These are phyloP conservation scores for Catostylus mosaicus DNA, from an alignment of 30 jellyfish, hydroid and myxozoan species.

Conservation along the genomic window DNA sequence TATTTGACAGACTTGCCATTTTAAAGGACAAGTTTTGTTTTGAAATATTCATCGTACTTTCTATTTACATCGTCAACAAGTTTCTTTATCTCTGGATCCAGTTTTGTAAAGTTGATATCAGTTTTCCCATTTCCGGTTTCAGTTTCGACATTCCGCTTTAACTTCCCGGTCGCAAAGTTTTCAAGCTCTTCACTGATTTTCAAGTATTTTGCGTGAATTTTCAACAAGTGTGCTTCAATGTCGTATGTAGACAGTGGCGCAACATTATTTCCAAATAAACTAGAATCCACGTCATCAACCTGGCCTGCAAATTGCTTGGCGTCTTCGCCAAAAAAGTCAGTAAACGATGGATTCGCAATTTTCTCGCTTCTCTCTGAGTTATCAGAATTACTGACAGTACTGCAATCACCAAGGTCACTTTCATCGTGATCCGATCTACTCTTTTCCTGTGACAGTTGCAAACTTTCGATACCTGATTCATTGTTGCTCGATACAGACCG, in stretches of 20 bases:
- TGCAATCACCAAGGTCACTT: not conserved
- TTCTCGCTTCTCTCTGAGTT: not conserved
- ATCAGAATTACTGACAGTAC: not conserved
- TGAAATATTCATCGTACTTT: constrained; percentile 52
- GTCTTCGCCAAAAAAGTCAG: not conserved
- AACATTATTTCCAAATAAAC: constrained; percentile 29
- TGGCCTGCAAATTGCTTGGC: not conserved
- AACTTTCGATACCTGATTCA: constrained; percentile 21
- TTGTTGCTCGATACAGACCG: constrained; percentile 6
- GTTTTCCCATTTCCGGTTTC: not conserved
- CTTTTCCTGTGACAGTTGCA: not conserved
- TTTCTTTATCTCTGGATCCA: constrained; percentile 59
- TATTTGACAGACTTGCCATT: not conserved
- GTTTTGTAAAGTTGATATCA: not conserved
- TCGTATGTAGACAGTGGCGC: constrained; percentile 19
- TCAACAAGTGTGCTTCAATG: constrained; percentile 37
- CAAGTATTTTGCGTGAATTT: constrained; percentile 46
- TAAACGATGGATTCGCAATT: not conserved
- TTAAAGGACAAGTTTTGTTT: not conserved
- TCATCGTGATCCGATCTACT: not conserved
- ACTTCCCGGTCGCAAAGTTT: constrained; percentile 10
- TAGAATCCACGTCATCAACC: constrained; percentile 53
- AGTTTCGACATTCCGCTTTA: not conserved
- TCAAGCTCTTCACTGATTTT: constrained; percentile 57
- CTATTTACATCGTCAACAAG: constrained; percentile 57